phyloP scores from a whole-genome alignment of 2,797 vertebrate genomes.

The Steatocranus sp. region DNA sequence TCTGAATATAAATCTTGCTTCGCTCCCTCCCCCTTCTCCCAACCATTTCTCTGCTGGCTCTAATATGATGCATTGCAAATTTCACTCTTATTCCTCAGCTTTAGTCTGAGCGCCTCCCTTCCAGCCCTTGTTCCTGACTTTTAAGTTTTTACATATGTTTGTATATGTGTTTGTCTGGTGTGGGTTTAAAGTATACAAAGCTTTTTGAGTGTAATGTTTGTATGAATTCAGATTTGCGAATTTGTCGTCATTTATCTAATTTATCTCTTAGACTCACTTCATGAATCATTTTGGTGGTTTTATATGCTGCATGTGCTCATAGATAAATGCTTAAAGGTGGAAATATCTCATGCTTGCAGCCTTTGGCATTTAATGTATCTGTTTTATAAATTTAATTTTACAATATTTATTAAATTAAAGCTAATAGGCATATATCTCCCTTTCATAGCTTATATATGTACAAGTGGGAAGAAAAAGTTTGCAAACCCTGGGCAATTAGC shows the following conservation, averaged over 20 bases:
- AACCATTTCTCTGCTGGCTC: not conserved
- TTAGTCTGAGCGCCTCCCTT: not conserved
- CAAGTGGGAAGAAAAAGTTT: not conserved
- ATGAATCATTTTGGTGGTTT: not conserved
- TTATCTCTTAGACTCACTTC: not conserved
- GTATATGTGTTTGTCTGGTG: not conserved
- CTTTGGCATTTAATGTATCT: not conserved
- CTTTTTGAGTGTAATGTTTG: not conserved
- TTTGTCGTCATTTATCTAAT: not conserved
- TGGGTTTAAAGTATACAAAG: not conserved
- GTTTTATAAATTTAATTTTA: not conserved
- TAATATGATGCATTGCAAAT: conserved; percentile 39
- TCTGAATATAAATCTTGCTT: conserved; percentile 45
- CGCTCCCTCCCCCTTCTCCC: not conserved
- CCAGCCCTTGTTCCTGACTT: not conserved
- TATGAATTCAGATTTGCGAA: not conserved
- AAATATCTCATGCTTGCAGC: not conserved
- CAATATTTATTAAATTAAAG: not conserved
- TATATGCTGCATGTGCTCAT: not conserved
- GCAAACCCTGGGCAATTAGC: not conserved
- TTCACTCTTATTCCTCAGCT: not conserved
- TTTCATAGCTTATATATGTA: not conserved
- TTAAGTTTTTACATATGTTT: not conserved
- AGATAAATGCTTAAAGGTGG: not conserved
- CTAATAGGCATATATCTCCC: not conserved